These are phyloP conservation scores for Gorsachius goisagi DNA, from an alignment of 2,113 vertebrate species.

Conservation along the genomic window DNA sequence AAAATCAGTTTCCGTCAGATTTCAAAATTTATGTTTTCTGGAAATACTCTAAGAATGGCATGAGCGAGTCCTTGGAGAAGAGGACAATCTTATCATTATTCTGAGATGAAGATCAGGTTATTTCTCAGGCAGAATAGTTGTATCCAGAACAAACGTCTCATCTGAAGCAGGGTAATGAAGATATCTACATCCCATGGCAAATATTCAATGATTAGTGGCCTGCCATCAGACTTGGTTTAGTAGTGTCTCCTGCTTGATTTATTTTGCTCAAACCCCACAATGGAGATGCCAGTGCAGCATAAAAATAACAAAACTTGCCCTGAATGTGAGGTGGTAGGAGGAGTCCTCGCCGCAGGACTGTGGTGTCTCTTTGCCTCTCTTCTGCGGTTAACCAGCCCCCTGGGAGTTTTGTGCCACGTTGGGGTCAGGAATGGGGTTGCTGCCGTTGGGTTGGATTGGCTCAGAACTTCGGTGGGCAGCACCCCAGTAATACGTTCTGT, in stretches of 20 bases:
- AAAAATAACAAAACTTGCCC: not conserved
- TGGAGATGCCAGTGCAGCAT: not conserved
- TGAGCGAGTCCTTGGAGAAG: not conserved
- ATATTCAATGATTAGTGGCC: not conserved
- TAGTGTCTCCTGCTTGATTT: not conserved
- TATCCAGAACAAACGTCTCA: not conserved
- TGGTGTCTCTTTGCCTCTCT: not conserved
- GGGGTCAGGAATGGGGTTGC: not conserved
- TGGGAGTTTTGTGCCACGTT: accelerated
- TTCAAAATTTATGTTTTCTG: not conserved
- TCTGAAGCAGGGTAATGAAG: not conserved
- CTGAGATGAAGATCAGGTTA: not conserved
- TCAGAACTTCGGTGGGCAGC: not conserved
- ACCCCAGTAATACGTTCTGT: accelerated
- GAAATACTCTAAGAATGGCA: not conserved
- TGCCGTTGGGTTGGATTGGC: accelerated
- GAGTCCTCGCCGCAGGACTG: accelerated
- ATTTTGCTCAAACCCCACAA: not conserved
- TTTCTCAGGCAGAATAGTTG: not conserved
- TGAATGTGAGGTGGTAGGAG: not conserved
- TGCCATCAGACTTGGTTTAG: not conserved
- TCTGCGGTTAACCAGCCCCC: not conserved
- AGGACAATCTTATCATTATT: not conserved
- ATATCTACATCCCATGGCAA: not conserved
- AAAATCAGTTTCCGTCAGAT: not conserved